Percentiles rank a stretch among this genome's conserved stretches.
phyloP scores from a whole-genome alignment of 2,113 vertebrate genomes.

The Bubo bubo region DNA sequence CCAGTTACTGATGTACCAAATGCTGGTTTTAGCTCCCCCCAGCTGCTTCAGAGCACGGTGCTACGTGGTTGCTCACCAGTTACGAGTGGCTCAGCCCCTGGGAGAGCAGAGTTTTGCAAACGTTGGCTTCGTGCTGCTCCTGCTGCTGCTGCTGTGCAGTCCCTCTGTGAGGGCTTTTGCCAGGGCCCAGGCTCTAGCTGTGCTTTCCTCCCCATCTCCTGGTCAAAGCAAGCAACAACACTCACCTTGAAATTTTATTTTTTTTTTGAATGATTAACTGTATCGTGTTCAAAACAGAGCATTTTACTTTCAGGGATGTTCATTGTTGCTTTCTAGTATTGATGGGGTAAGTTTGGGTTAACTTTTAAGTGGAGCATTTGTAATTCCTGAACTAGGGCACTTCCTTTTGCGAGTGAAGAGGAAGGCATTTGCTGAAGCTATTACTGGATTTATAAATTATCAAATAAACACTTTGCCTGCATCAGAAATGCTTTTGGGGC shows the following conservation, averaged over 20 bases:
- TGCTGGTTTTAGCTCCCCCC: neutral
- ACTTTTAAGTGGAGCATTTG: neutral
- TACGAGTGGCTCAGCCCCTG: fast-evolving
- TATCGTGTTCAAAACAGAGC: neutral
- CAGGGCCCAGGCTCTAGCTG: neutral
- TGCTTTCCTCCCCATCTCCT: neutral
- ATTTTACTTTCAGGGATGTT: neutral
- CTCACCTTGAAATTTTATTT: neutral
- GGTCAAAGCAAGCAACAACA: neutral
- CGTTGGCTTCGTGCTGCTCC: neutral
- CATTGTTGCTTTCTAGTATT: neutral
- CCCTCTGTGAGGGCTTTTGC: neutral
- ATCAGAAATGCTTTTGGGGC: neutral
- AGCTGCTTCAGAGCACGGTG: neutral
- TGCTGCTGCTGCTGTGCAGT: neutral
- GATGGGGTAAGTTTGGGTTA: neutral
- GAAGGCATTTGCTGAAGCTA: neutral
- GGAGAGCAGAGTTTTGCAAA: neutral
- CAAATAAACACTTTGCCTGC: neutral
- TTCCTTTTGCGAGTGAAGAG: neutral
- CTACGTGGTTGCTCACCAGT: neutral
- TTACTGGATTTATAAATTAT: neutral
- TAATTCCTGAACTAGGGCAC: neutral
- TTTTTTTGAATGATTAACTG: too few relatives aligned
- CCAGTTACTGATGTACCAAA: neutral